These are phyloP conservation scores for Chironomus tentans DNA, from an alignment of 2,888 invertebrate species.

Conservation along the genomic window DNA sequence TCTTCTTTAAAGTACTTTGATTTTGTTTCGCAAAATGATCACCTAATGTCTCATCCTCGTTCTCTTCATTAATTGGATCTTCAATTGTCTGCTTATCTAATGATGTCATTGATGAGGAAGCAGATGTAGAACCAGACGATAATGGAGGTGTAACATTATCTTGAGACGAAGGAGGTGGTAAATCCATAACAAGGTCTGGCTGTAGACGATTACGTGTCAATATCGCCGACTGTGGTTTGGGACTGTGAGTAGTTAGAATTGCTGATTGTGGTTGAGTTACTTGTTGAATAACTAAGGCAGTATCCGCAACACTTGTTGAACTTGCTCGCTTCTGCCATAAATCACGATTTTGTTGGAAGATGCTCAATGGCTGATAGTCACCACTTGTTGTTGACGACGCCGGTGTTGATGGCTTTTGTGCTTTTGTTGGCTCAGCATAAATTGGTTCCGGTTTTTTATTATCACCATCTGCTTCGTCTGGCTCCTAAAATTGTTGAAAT, in stretches of 20 bases:
- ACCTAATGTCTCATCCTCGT: constrained; percentile 56
- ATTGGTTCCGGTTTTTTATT: constrained; percentile 16
- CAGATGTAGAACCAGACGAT: constrained; percentile 33
- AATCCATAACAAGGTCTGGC: constrained; percentile 75
- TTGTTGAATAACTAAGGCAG: neutral
- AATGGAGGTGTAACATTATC: constrained; percentile 33
- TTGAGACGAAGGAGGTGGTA: constrained; percentile 51
- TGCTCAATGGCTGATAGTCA: constrained; percentile 21
- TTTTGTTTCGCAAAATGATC: constrained; percentile 71
- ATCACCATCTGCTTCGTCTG: neutral
- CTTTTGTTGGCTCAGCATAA: constrained; percentile 21
- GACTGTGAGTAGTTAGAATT: constrained; percentile 34
- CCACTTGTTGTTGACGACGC: neutral
- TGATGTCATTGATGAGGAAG: constrained; percentile 34
- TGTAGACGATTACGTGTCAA: constrained; percentile 44
- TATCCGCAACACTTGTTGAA: constrained; percentile 46
- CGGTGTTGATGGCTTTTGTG: neutral
- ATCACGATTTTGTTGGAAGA: constrained; percentile 45
- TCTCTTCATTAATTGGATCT: constrained; percentile 38
- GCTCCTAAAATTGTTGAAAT: constrained; percentile 2
- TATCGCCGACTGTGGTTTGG: constrained; percentile 34
- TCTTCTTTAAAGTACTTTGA: constrained; percentile 68
- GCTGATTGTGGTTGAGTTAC: constrained; percentile 34
- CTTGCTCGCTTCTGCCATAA: constrained; percentile 53
- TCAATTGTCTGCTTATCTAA: constrained; percentile 34